Conservation (phyloP, 2,797 vertebrate genomes). For the Ispidina lecontei region DNA sequence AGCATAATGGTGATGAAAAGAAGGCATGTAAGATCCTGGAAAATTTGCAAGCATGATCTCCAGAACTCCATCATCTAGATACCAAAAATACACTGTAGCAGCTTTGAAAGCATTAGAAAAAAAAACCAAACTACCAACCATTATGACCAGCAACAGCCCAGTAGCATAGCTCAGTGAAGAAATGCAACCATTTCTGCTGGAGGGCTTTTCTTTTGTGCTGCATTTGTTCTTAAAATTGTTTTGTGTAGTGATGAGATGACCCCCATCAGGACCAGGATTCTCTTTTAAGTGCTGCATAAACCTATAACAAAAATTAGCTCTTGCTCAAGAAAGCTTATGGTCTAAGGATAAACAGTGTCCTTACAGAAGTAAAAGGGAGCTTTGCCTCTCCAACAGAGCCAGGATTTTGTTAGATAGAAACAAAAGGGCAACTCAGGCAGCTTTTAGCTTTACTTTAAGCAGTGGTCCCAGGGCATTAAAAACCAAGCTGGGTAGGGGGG, state of each 20-base stretch:
- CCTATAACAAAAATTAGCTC: constrained; percentile 34
- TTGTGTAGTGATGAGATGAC: neutral
- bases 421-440: constrained; percentile 7
- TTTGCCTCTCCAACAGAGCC: neutral
- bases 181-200: neutral
- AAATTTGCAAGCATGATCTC: neutral
- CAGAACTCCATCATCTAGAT: neutral
- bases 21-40: neutral
- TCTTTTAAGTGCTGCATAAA: constrained; percentile 37
- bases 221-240: constrained; percentile 11
- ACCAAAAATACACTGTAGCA: neutral
- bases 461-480: neutral
- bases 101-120: neutral
- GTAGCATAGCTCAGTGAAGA: neutral
- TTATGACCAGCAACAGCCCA: neutral
- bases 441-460: constrained; percentile 35
- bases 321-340: constrained; percentile 26
- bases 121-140: accelerated
- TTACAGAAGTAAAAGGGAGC: constrained; percentile 12
- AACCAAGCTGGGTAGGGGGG: neutral
- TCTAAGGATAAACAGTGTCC: constrained; percentile 1
- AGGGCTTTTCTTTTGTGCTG: constrained; percentile 6
- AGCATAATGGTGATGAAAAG: neutral
- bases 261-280: constrained; percentile 1
- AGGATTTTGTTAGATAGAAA: neutral